phyloP scores from a whole-genome alignment of 2,797 vertebrate genomes.

The Siniperca undulata region DNA sequence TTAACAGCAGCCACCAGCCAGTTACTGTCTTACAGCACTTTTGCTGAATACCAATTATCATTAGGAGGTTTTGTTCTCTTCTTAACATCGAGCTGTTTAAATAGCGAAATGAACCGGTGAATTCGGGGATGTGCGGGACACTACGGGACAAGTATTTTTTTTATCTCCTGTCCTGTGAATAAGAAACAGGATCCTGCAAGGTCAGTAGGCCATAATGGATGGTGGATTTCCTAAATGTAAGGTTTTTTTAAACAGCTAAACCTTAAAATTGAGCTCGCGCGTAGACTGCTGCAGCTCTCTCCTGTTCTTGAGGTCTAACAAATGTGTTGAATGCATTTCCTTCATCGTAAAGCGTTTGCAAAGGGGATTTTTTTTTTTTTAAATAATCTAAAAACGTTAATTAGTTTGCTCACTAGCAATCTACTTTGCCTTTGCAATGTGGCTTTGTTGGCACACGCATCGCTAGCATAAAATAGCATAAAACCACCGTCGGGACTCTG shows the following conservation, averaged over 20 bases:
- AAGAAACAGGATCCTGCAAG: neutral
- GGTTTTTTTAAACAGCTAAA: neutral
- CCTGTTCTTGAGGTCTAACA: no score
- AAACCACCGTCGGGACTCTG: neutral
- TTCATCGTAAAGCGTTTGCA: no score
- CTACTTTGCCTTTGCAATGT: no score
- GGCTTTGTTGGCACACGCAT: no score
- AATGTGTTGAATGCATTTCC: neutral
- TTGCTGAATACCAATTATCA: constrained; percentile 17
- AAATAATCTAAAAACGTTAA: neutral
- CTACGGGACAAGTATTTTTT: neutral
- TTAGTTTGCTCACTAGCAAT: no score
- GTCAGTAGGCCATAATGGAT: neutral
- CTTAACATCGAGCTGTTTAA: neutral
- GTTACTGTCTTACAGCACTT: constrained; percentile 25
- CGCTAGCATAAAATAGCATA: neutral
- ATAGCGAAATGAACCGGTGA: neutral
- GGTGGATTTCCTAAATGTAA: neutral
- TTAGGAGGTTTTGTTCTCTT: neutral
- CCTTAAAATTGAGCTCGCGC: neutral
- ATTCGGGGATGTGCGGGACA: neutral
- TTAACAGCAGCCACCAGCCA: constrained; percentile 35
- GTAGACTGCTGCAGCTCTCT: no score
- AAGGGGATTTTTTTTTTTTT: no score
- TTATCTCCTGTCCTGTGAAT: neutral